These are phyloP conservation scores for Lasioglossum calceatum DNA, from an alignment of 2,888 invertebrate genomes.

Conservation along the genomic window DNA sequence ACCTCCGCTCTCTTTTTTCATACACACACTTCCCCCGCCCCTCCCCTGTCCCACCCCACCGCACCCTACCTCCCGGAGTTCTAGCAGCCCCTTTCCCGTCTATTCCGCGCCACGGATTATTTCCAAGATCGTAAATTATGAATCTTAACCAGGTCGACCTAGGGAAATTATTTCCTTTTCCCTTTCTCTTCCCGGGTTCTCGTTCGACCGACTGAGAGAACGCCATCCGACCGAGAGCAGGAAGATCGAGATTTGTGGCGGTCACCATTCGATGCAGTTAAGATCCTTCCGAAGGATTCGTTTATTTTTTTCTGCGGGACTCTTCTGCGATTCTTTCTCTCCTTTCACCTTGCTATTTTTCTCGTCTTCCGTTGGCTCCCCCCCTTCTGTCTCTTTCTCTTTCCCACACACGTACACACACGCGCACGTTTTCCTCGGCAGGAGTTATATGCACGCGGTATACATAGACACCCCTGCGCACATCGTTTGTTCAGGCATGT, in stretches of 20 bases:
- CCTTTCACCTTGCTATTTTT: constrained; percentile 22
- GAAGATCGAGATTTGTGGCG: constrained; percentile 79
- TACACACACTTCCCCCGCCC: constrained; percentile 55
- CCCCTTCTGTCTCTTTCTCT: not conserved
- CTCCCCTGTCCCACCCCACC: not conserved
- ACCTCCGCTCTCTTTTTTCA: constrained; percentile 75
- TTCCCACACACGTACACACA: not conserved
- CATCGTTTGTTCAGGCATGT: constrained; percentile 29
- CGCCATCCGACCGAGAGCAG: constrained; percentile 73
- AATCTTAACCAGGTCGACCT: constrained; percentile 79
- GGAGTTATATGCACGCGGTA: not conserved
- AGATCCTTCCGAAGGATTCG: constrained; percentile 62
- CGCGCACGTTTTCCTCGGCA: not conserved
- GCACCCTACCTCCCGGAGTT: not conserved
- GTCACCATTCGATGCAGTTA: constrained; percentile 76
- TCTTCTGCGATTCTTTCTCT: constrained; percentile 38
- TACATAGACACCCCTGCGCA: not conserved
- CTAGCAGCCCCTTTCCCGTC: constrained; percentile 20
- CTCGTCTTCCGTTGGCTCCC: constrained; percentile 15
- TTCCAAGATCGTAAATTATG: constrained; percentile 81
- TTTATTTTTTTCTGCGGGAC: constrained; percentile 51
- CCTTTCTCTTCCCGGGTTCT: constrained; percentile 30
- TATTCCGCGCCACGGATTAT: constrained; percentile 75
- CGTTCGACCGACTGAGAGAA: not conserved
- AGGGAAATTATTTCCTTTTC: constrained; percentile 76